Percentiles rank a stretch among this genome's conserved stretches.
These are phyloP conservation scores for Trogon melanurus DNA, from an alignment of 2,113 vertebrate genomes.

Conservation along the genomic window DNA sequence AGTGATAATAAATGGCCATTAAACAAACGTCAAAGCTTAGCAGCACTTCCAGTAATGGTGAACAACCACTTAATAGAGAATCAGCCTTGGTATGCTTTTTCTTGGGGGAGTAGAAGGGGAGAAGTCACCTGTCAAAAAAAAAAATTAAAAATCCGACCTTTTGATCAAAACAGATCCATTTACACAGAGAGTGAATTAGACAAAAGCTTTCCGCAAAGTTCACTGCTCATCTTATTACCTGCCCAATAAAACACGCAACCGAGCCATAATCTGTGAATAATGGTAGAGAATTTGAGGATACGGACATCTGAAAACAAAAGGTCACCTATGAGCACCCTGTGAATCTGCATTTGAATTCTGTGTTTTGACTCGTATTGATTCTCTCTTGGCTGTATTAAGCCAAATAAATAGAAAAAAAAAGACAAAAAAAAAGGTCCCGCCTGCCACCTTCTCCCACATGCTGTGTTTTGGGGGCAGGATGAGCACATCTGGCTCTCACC, in stretches of 20 bases:
- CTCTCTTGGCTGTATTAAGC: neutral
- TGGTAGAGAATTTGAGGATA: neutral
- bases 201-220: conserved; percentile 12
- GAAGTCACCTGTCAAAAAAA: neutral
- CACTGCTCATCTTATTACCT: conserved; percentile 12
- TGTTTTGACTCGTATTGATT: neutral
- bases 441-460: neutral
- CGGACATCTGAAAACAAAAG: neutral
- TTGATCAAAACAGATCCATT: conserved; percentile 21
- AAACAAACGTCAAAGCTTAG: neutral
- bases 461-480: neutral
- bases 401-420: neutral
- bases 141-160: neutral
- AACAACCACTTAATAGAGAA: neutral
- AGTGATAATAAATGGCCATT: neutral
- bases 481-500: neutral
- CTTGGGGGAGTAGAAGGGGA: neutral
- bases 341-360: neutral
- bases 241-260: neutral
- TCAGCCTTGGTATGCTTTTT: neutral
- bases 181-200: neutral
- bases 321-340: neutral
- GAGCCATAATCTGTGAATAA: neutral
- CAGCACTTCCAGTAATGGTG: neutral
- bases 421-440: neutral